Base-by-base conservation (phyloP, 2,113 vertebrate genomes). In the Chrysochloris asiatica region DNA sequence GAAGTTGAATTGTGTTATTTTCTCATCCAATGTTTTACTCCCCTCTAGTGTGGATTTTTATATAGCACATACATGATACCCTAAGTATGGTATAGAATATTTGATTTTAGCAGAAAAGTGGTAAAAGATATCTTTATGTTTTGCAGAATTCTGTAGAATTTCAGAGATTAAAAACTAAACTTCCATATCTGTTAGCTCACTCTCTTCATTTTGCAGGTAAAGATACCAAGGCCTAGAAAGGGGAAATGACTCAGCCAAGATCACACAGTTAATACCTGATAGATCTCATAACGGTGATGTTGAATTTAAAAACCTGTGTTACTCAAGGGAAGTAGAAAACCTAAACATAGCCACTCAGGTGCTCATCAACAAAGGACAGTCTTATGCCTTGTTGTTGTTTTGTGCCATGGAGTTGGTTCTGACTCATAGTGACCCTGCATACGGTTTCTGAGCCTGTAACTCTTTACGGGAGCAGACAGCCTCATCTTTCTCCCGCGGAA, bases 31-130 rank as follows among this genome's bases (percentile, higher is more conserved):
- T 97, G 96, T 95, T 98, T 97, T 97, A 97, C 97, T 97, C 94
- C 98, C 98, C 96, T 96, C 97, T 97, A 97, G 97, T 97, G 97
- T 97, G 97, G 98, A 95, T 94, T 97, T 94, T 56, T 67, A 21
- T 63, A 77, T 84, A 93, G 88, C 54, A 88, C 82, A n/a, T 0
- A 88, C 82, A n/a, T 0, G 28, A 76, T 85, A 82, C 41, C 67
- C 45, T 54, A 3, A 78, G 9, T 81, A 69, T 82, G 59, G 59
- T 92, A 89, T 80, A 89, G 72, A 30, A 41, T 30, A 77, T 38
- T n/a, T 71, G 54, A 67, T 83, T 86, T 76, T 83, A 86, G 77
- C 41, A 45, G 47, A 77, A 65, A 65, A 30, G 33, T 38, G 8
- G 30, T 73, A 4, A 48, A 86, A 56, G 87, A 65, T 76, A 47